A percentile compares a stretch with the other conserved stretches of the same genome.
phyloP scores from a whole-genome alignment of 2,797 vertebrate genomes.

The Phoeniculus purpureus region DNA sequence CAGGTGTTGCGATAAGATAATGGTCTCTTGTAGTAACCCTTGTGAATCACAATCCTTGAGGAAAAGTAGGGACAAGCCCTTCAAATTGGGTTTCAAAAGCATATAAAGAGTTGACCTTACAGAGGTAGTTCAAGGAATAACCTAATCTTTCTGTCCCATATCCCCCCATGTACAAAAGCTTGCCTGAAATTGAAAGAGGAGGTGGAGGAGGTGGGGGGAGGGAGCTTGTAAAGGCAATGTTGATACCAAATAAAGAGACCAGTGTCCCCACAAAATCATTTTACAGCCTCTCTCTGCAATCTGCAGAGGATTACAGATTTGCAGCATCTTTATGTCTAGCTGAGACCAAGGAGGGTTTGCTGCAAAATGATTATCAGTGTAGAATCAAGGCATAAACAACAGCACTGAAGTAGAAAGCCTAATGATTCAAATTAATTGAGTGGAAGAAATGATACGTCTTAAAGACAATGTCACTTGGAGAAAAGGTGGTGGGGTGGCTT shows the following conservation, averaged over 20 bases:
- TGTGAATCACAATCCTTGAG: slow-evolving; percentile 65
- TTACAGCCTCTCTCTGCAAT: slow-evolving; percentile 60
- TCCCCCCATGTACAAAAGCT: slow-evolving; percentile 65
- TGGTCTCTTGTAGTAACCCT: slow-evolving; percentile 61
- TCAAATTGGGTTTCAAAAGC: slow-evolving; percentile 70
- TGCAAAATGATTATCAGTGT: slow-evolving; percentile 26
- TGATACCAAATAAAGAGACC: slow-evolving; percentile 53
- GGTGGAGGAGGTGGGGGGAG: neutral
- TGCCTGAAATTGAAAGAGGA: slow-evolving; percentile 58
- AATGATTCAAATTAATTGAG: neutral
- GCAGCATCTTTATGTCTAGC: slow-evolving; percentile 49
- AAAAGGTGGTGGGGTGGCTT: neutral
- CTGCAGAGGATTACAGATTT: slow-evolving; percentile 65
- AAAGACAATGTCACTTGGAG: slow-evolving; percentile 47
- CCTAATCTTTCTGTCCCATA: slow-evolving; percentile 71
- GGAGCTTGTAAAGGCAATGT: slow-evolving; percentile 40
- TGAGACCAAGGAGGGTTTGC: slow-evolving; percentile 39
- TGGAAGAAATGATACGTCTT: slow-evolving; percentile 1
- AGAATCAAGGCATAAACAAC: slow-evolving; percentile 51
- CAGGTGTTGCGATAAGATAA: slow-evolving; percentile 67
- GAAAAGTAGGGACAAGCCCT: slow-evolving; percentile 68
- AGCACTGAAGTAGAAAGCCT: neutral
- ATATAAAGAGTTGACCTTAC: slow-evolving; percentile 67
- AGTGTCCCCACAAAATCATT: slow-evolving; percentile 55
- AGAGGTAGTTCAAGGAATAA: slow-evolving; percentile 71